These are phyloP conservation scores for Zaprionus obscuricornis DNA, from an alignment of 2,888 invertebrate genomes.

Conservation along the genomic window DNA sequence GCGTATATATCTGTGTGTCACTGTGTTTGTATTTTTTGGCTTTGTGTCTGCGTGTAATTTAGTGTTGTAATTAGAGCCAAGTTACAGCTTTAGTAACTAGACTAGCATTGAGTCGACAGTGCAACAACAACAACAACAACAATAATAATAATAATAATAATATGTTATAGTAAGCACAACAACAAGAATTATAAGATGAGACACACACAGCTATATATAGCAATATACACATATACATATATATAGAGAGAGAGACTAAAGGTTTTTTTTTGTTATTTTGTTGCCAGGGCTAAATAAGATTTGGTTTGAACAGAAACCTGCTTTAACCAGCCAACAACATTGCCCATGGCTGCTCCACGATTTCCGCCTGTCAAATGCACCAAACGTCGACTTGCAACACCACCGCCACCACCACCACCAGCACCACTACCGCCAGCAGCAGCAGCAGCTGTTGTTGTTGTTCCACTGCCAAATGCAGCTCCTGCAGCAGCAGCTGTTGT, in stretches of 20 bases:
- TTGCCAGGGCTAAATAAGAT: slow-evolving; percentile 1
- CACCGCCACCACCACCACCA: slow-evolving; percentile 86
- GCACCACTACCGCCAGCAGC: slow-evolving; percentile 89
- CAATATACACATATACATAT: background rate
- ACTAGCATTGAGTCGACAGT: too few relatives aligned
- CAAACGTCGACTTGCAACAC: slow-evolving; percentile 76
- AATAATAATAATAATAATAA: too few relatives aligned
- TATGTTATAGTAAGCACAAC: too few relatives aligned
- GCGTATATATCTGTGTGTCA: background rate
- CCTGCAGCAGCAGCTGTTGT: slow-evolving; percentile 20
- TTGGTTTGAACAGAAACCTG: slow-evolving; percentile 85
- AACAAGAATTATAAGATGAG: too few relatives aligned
- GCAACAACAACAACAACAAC: background rate
- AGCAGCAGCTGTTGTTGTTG: slow-evolving; percentile 85
- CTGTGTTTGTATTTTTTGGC: too few relatives aligned
- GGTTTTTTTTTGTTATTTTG: slow-evolving; percentile 12
- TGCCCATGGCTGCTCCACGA: slow-evolving; percentile 87
- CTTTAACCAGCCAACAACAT: slow-evolving; percentile 92
- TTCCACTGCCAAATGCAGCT: slow-evolving; percentile 48
- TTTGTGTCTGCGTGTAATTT: too few relatives aligned
- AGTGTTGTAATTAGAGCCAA: too few relatives aligned
- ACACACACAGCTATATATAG: background rate
- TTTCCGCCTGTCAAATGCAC: slow-evolving; percentile 85
- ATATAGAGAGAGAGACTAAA: slow-evolving; percentile 8
- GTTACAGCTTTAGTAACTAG: too few relatives aligned